Base-by-base conservation (phyloP, 2,113 vertebrate genomes). In the Struthidea cinerea region DNA sequence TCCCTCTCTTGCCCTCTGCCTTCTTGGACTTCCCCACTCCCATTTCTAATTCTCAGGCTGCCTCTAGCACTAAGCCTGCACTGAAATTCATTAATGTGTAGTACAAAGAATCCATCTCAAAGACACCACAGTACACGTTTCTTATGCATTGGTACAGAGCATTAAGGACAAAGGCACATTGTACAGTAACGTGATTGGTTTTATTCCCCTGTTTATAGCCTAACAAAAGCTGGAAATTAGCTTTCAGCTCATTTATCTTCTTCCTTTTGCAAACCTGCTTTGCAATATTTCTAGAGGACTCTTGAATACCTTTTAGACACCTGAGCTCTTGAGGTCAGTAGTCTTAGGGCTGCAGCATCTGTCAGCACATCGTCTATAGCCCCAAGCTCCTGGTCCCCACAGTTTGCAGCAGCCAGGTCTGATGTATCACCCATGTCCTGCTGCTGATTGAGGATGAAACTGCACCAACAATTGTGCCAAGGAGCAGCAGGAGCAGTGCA, bases 221-320 rank as follows among this genome's bases (percentile, higher is more conserved):
- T 84, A 94, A 91, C 49, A 93, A 85, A 89, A 84, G 10, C 33
- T 92, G n/a, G 35, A 95, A 96, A 94, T 81, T 27, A 75, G 11
- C 49, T 95, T 88, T 84, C 44, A 87, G 41, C 16, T 94, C 7
- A 1, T 82, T 89, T 79, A 15, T 82, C 37, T 84, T 63, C 76
- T 49, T 22, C 28, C 16, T 88, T 90, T 88, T 85, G 32, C 39
- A 87, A 87, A 21, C 17, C 19, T 47, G 27, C 14, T 80, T 90
- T 68, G 22, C 49, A 89, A 7, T 71, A 59, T 68, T 93, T 95
- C 79, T 84, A 59, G 64, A 90, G 77, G 53, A 64, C 55, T 52
- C 70, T 46, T 67, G 47, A 92, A 85, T 32, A 79, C 15, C 13
- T 86, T 50, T 83, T 14, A 75, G n/a, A 32, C 60, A 90, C 35